phyloP scores from a whole-genome alignment of 2,797 vertebrate genomes.

The Siniperca undulata region DNA sequence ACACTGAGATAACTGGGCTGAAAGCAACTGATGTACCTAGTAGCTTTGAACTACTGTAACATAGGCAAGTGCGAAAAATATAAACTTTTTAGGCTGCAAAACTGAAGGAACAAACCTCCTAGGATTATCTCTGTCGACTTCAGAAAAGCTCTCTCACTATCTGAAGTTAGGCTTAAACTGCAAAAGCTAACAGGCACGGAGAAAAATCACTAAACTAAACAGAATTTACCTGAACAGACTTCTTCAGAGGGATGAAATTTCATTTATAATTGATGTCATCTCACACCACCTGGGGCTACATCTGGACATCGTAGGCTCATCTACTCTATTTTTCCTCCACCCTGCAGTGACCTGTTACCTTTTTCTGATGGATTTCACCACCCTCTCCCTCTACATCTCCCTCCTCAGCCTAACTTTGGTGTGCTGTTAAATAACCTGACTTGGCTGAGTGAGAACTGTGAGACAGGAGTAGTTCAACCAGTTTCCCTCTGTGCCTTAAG shows the following conservation, averaged over 20 bases:
- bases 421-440: conserved; percentile 67
- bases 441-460: conserved; percentile 67
- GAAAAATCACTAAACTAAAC: conserved; percentile 46
- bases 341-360: conserved; percentile 49
- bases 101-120: conserved; percentile 34
- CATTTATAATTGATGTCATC: conserved; percentile 67
- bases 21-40: background rate
- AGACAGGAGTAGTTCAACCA: conserved; percentile 71
- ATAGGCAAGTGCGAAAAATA: background rate
- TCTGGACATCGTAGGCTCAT: conserved; percentile 52
- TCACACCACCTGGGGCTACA: conserved; percentile 58
- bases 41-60: conserved; percentile 11
- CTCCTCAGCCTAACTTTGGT: conserved; percentile 50
- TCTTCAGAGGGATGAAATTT: conserved; percentile 48
- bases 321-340: conserved; percentile 40
- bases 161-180: conserved; percentile 41
- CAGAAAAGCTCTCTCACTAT: conserved; percentile 22
- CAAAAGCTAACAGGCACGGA: conserved; percentile 4
- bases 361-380: conserved; percentile 45
- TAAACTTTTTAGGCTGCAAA: conserved; percentile 12
- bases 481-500: conserved; percentile 72
- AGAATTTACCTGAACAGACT: conserved; percentile 45
- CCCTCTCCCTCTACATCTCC: conserved; percentile 27
- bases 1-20: background rate
- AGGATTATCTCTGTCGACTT: conserved; percentile 30